Percentiles rank a stretch among this genome's conserved stretches.
These are phyloP conservation scores for Sebastes vulpes DNA, from an alignment of 2,797 vertebrate species.

Conservation along the genomic window DNA sequence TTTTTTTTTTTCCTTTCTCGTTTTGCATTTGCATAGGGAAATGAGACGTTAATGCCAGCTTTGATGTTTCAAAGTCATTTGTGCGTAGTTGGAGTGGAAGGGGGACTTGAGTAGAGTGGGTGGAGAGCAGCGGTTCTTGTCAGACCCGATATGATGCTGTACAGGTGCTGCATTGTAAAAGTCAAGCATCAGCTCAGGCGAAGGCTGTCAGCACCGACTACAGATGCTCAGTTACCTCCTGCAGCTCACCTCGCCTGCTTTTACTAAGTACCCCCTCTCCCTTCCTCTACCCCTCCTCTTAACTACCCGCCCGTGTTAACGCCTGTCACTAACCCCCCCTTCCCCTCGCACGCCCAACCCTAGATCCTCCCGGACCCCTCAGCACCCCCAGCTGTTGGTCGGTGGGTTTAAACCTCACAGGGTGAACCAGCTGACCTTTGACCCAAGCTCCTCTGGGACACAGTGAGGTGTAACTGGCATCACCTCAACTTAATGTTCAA, in stretches of 20 bases:
- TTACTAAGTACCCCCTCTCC: slow-evolving; percentile 40
- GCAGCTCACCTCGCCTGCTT: slow-evolving; percentile 69
- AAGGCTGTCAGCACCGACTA: slow-evolving; percentile 16
- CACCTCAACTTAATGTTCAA: not conserved
- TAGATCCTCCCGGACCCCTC: slow-evolving; percentile 19
- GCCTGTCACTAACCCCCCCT: slow-evolving; percentile 62
- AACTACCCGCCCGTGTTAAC: slow-evolving; percentile 49
- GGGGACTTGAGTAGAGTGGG: slow-evolving; percentile 38
- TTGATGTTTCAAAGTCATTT: slow-evolving; percentile 75
- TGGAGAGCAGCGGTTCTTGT: slow-evolving; percentile 44
- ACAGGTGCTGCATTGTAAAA: slow-evolving; percentile 33
- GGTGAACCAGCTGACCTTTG: slow-evolving; percentile 20
- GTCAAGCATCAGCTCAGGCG: slow-evolving; percentile 27
- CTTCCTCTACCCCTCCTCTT: slow-evolving; percentile 30
- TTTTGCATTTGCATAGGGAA: slow-evolving; percentile 75
- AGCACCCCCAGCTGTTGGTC: slow-evolving; percentile 1
- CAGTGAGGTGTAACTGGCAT: not conserved
- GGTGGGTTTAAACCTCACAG: slow-evolving; percentile 28
- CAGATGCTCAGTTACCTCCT: slow-evolving; percentile 37
- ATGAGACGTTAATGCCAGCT: slow-evolving; percentile 75
- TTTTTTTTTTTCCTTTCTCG: slow-evolving; percentile 29
- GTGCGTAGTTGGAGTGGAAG: slow-evolving; percentile 55
- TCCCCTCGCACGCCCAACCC: slow-evolving; percentile 22
- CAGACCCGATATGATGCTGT: slow-evolving; percentile 22
- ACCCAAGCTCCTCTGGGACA: slow-evolving; percentile 23